Base-by-base conservation (phyloP, 2,797 vertebrate genomes). In the Caiman crocodilus region DNA sequence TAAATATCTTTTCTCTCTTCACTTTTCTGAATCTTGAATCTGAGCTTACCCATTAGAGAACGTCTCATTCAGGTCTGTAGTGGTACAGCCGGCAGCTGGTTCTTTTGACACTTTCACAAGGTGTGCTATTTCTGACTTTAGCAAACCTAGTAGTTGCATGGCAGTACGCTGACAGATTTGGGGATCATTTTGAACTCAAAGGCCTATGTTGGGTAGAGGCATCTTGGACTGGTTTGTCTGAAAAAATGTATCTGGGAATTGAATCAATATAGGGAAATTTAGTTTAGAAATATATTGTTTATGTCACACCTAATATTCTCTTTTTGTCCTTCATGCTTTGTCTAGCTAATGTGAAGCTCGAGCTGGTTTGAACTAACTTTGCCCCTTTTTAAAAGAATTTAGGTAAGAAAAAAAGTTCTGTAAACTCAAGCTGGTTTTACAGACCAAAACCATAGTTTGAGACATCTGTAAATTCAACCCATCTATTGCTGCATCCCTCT, bases 401-500 rank as follows among this genome's bases (percentile, higher is more conserved):
- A 79, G 67, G 14, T 69, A 84, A 82, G 25, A 16, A 32, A 79
- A 87, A 69, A 17, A 11, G 32, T 2, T 67, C 7, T 84, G 32
- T 59, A 60, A 85, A 21, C 65, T 71, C 32, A 71, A 71, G 25
- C 32, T 77, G 23, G 13, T 57, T 95, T 78, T 71, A 32, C 35
- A 59, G 58, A 61, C 25, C 88, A 63, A 81, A 96, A 63, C 84
- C 42, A 71, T 21, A 94, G 67, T 14, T 50, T 20, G 63, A 75
- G 18, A 61, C 65, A 90, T 91, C 85, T 87, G 57, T 71, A 91
- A 87, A 82, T 17, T 20, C 82, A 32, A 76, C 55, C 78, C 79
- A 93, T 59, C 85, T 89, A 76, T 95, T 93, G 80, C 35, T 93
- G 94, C 69, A 89, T 11, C 17, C 17, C 5, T 71, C 81, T 93